These are phyloP conservation scores for Amblyteles armatorius DNA, from an alignment of 2,888 invertebrate species.

Conservation along the genomic window DNA sequence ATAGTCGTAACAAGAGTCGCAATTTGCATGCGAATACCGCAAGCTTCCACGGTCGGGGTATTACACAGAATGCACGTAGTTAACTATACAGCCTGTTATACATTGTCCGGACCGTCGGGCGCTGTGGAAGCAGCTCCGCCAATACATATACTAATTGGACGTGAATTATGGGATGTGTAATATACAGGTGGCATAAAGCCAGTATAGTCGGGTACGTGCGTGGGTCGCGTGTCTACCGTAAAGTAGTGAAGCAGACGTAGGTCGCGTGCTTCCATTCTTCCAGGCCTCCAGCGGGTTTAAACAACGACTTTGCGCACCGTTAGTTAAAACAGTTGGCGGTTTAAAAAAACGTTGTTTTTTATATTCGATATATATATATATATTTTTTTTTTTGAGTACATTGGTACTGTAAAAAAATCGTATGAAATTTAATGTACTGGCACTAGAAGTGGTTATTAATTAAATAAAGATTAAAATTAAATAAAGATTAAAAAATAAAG, in stretches of 20 bases:
- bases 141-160: constrained; percentile 33
- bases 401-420: neutral
- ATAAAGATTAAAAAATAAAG: too few species aligned
- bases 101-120: neutral
- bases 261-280: constrained; percentile 9
- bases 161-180: constrained; percentile 19
- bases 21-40: constrained; percentile 42
- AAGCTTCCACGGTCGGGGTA: constrained; percentile 21
- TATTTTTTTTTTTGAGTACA: neutral
- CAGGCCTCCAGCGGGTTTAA: neutral
- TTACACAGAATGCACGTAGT: neutral
- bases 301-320: neutral
- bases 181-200: constrained; percentile 11
- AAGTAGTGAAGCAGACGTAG: constrained; percentile 18
- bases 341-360: neutral
- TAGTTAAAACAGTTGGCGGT: neutral
- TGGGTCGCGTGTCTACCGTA: constrained; percentile 23
- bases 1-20: constrained; percentile 15
- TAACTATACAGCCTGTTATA: neutral
- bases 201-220: neutral
- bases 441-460: too few species aligned
- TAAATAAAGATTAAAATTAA: too few species aligned
- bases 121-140: neutral
- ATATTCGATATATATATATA: neutral
- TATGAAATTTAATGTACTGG: too few species aligned